Evolutionary conservation across 2,797 vertebrate genomes (phyloP).

Genomic region (Diceros bicornis): DNA sequence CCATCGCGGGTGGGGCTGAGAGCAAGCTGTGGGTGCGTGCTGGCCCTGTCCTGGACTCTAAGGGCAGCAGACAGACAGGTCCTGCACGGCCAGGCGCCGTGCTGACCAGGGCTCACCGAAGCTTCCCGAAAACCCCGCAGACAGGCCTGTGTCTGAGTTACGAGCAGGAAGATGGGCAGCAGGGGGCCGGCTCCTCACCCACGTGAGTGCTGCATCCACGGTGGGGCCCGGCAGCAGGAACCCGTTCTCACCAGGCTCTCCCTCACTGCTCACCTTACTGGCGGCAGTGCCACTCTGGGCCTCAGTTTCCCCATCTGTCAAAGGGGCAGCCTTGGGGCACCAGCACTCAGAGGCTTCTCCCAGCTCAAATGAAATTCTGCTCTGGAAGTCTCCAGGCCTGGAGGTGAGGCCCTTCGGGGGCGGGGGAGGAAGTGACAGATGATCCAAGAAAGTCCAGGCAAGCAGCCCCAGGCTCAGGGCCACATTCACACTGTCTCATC

Average conservation of each 20-base stretch:
- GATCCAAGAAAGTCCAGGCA: neutral
- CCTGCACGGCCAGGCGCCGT: neutral
- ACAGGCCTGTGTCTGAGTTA: neutral
- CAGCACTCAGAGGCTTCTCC: accelerated
- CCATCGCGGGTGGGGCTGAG: neutral
- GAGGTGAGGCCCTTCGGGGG: neutral
- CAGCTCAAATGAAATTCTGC: neutral
- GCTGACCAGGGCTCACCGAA: neutral
- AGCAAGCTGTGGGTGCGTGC: accelerated
- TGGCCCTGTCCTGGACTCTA: neutral
- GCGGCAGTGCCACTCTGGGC: accelerated
- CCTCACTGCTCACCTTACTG: accelerated
- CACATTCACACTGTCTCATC: accelerated
- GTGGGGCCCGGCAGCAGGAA: accelerated
- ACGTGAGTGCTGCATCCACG: accelerated
- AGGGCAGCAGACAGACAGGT: neutral
- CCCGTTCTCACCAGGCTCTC: neutral
- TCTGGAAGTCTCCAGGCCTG: neutral
- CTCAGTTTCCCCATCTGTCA: neutral
- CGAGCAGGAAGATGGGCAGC: neutral
- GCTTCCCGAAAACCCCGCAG: neutral
- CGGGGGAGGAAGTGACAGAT: accelerated
- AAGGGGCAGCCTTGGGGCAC: accelerated
- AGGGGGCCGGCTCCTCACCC: accelerated
- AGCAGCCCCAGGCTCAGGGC: neutral